Evolutionary conservation across 2,888 invertebrate genomes (phyloP), one percentile per base, ranked within the genome.

Genomic region (Girardia tigrina): DNA sequence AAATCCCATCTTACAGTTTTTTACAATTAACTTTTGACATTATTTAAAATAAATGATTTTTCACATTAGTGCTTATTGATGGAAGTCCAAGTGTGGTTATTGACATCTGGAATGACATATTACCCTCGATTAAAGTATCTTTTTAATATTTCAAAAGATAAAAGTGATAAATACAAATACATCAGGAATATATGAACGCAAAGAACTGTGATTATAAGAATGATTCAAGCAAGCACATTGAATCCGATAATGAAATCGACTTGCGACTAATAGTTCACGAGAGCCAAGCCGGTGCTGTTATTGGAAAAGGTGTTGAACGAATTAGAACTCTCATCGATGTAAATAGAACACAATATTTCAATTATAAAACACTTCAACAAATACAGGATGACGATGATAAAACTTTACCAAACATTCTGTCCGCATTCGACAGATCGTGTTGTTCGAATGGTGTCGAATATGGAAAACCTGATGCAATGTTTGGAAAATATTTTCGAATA

Each of bases 81-180:
- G 4, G 8, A 12, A 12, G 8, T 12, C 56, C 56, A 8, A 12
- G 2, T 12, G 23, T 23, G 4, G 56, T 56, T 56, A 4, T 56
- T n/a, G 56, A n/a, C 6, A 56, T 56, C 4, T 56, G 56, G 56
- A 56, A 56, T 56, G 56, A 56, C n/a, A 56, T 56, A 6, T 56
- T 56, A n/a, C 56, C 56, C n/a, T 56, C 56, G n/a, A 56, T 56
- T 56, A 56, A 56, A 16, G 56, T 56, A 36, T n/a, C n/a, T n/a
- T n/a, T n/a, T n/a, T n/a, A n/a, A n/a, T n/a, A n/a, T n/a, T n/a
- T n/a, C n/a, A n/a, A n/a, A n/a, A n/a, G n/a, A n/a, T n/a, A n/a
- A n/a, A n/a, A n/a, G n/a, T n/a, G n/a, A n/a, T n/a, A n/a, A n/a
- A n/a, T n/a, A n/a, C n/a, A 36, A 36, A 12, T 16, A 36, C n/a